phyloP scores from a whole-genome alignment of 2,888 invertebrate genomes.

The Diarsia brunnea region DNA sequence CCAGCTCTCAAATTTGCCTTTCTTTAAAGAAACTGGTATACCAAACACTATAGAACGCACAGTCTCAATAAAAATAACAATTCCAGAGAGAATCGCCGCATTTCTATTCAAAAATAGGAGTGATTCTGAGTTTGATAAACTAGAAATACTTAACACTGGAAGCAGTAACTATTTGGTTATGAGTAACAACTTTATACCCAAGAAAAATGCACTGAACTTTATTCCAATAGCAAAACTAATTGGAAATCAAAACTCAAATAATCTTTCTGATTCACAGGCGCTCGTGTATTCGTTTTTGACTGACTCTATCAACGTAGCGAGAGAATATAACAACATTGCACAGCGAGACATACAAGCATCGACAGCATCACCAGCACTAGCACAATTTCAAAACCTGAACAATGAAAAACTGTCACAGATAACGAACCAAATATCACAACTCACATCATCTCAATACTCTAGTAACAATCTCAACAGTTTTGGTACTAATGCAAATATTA shows the following conservation, averaged over 20 bases:
- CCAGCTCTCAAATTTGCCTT: conserved; percentile 80
- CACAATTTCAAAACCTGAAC: conserved; percentile 77
- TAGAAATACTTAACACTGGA: conserved; percentile 87
- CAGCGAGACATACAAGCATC: conserved; percentile 77
- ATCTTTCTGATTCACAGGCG: conserved; percentile 88
- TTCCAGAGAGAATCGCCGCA: conserved; percentile 86
- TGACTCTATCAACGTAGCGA: conserved; percentile 86
- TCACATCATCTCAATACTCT: conserved; percentile 84
- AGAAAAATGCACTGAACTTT: conserved; percentile 72
- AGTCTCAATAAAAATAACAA: conserved; percentile 86
- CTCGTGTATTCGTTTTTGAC: conserved; percentile 86
- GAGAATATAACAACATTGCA: conserved; percentile 83
- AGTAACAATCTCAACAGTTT: conserved; percentile 66
- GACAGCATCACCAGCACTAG: conserved; percentile 69
- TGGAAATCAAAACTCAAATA: conserved; percentile 80
- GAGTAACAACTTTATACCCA: conserved; percentile 77
- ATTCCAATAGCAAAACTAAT: conserved; percentile 84
- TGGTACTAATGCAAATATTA: conserved; percentile 58
- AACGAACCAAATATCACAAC: conserved; percentile 81
- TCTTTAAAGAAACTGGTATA: conserved; percentile 78
- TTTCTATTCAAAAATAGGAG: conserved; percentile 81
- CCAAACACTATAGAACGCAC: conserved; percentile 87
- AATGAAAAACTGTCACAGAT: conserved; percentile 80
- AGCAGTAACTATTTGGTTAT: conserved; percentile 86
- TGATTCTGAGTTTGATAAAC: conserved; percentile 79